Percentiles rank a stretch among this genome's conserved stretches.
Conservation (phyloP, 2,888 invertebrate genomes). For the Pristionchus maxplancki region DNA sequence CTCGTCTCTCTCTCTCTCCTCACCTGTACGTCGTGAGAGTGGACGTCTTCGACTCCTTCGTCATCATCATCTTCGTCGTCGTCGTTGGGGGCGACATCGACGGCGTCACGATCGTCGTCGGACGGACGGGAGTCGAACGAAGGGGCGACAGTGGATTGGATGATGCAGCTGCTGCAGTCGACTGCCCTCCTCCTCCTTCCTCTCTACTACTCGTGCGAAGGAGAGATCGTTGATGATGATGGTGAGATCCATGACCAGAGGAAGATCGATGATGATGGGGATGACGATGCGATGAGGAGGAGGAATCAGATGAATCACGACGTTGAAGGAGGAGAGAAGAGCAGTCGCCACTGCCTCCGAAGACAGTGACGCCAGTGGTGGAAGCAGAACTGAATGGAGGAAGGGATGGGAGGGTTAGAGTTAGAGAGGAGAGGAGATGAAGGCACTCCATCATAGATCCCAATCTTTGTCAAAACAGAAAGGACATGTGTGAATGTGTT, state of each 20-base stretch:
- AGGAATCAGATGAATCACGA: neutral
- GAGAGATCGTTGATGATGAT: constrained; percentile 10
- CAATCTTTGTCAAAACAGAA: neutral
- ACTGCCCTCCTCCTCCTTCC: neutral
- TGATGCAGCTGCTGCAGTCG: neutral
- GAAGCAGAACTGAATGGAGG: constrained; percentile 46
- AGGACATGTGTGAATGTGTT: neutral
- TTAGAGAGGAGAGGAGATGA: neutral
- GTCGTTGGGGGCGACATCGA: neutral
- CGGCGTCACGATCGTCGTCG: constrained; percentile 2
- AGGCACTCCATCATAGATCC: neutral
- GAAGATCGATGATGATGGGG: constrained; percentile 19
- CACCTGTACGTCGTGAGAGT: constrained; percentile 31
- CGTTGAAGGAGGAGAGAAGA: neutral
- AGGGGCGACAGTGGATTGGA: neutral
- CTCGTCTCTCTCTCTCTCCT: neutral
- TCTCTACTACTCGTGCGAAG: neutral
- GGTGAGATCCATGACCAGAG: neutral
- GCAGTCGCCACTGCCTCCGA: too few relatives aligned
- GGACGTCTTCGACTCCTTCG: constrained; percentile 47
- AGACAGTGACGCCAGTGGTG: constrained; percentile 40
- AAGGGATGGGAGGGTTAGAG: neutral
- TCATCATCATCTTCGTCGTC: neutral
- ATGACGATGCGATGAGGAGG: neutral
- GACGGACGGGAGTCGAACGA: constrained; percentile 4